Conservation (phyloP, 1,140 invertebrate species). For the Scaptomyza montana region DNA sequence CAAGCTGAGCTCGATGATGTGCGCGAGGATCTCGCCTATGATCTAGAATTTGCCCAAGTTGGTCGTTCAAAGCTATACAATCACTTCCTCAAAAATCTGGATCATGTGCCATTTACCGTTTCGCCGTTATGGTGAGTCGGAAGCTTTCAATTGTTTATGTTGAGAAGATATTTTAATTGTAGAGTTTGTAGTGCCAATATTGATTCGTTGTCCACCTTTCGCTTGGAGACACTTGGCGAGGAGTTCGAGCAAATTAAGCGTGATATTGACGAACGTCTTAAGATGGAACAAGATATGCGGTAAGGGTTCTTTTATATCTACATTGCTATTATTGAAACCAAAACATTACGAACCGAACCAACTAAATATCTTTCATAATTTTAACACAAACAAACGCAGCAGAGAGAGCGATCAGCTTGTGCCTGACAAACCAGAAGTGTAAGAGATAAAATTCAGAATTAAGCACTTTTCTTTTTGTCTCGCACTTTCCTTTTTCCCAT, state of each 20-base stretch:
- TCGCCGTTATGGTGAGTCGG: constrained; percentile 84
- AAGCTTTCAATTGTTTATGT: no score
- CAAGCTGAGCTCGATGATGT: constrained; percentile 86
- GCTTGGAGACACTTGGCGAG: constrained; percentile 86
- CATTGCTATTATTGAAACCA: background rate
- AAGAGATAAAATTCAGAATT: constrained; percentile 30
- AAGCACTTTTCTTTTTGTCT: no score
- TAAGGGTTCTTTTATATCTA: constrained; percentile 31
- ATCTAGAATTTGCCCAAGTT: constrained; percentile 88
- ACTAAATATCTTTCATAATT: background rate
- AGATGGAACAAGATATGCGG: constrained; percentile 84
- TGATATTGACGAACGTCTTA: constrained; percentile 85
- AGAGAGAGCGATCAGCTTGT: constrained; percentile 43
- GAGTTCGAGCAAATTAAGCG: constrained; percentile 85
- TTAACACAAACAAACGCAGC: constrained; percentile 37
- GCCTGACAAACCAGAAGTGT: constrained; percentile 65
- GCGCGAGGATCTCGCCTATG: constrained; percentile 86
- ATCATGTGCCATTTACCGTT: constrained; percentile 87
- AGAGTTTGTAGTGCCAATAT: constrained; percentile 16
- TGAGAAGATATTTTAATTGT: no score
- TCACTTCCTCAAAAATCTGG: constrained; percentile 88
- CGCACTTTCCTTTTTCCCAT: no score
- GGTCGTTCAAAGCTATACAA: constrained; percentile 88
- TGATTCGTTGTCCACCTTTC: constrained; percentile 83
- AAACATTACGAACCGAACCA: background rate